Conservation (phyloP, 1,140 invertebrate genomes). For the Cylas formicarius region DNA sequence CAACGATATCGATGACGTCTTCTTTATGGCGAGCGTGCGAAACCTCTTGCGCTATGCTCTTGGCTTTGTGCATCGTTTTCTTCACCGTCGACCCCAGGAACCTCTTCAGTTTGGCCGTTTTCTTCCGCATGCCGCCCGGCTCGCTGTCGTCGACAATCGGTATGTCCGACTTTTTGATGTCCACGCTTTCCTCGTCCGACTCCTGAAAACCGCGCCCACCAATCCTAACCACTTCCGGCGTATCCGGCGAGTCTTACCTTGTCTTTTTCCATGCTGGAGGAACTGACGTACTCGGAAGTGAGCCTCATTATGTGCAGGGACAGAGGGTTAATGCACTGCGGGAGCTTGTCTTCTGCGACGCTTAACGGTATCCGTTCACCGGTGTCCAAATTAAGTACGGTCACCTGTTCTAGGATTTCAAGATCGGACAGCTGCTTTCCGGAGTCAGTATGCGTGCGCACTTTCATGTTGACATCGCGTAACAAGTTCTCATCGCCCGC, state of each 20-base stretch:
- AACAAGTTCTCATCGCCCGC: conserved; percentile 65
- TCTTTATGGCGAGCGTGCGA: conserved; percentile 78
- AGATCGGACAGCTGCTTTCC: conserved; percentile 77
- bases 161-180: conserved; percentile 61
- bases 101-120: conserved; percentile 61
- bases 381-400: conserved; percentile 89
- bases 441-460: conserved; percentile 74
- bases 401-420: conserved; percentile 83
- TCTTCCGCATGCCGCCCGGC: conserved; percentile 42
- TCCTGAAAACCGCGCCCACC: no score
- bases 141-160: conserved; percentile 42
- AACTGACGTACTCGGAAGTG: conserved; percentile 81
- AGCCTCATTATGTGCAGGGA: conserved; percentile 91
- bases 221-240: no score
- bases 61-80: conserved; percentile 85
- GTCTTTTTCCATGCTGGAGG: conserved; percentile 65
- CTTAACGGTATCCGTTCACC: conserved; percentile 82
- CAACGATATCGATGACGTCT: conserved; percentile 75
- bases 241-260: no score
- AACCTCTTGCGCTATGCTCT: conserved; percentile 80
- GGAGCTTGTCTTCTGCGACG: conserved; percentile 83
- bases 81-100: conserved; percentile 81
- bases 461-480: conserved; percentile 64
- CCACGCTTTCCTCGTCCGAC: conserved; percentile 82
- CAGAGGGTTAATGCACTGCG: conserved; percentile 84